These are phyloP conservation scores for Thalassophryne amazonica DNA, from an alignment of 2,797 vertebrate genomes.

Conservation along the genomic window DNA sequence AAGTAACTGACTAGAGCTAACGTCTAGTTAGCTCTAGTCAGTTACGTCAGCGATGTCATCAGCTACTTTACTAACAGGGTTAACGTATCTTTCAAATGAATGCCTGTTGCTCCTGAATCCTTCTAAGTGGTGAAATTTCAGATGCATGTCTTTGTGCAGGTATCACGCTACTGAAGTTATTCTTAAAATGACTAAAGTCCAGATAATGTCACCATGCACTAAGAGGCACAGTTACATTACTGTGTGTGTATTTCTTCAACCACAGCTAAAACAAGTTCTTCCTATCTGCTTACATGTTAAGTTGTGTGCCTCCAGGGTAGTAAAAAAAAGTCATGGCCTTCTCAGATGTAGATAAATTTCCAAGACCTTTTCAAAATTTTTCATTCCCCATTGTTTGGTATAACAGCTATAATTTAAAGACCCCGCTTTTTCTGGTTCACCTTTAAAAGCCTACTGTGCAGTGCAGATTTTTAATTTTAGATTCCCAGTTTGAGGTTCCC, in stretches of 20 bases:
- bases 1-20: too few relatives aligned
- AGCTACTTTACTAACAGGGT: not conserved
- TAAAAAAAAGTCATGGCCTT: constrained; percentile 1
- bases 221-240: constrained; percentile 8
- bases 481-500: constrained; percentile 12
- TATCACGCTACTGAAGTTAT: constrained; percentile 8
- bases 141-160: not conserved
- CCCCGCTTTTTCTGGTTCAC: constrained; percentile 10
- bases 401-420: constrained; percentile 27
- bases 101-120: constrained; percentile 13
- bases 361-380: constrained; percentile 28
- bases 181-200: constrained; percentile 8
- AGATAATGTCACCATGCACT: constrained; percentile 18
- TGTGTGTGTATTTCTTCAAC: not conserved
- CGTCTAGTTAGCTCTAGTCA: too few relatives aligned
- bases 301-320: not conserved
- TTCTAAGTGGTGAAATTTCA: constrained; percentile 14
- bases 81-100: constrained; percentile 1
- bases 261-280: not conserved
- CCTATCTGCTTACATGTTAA: not conserved
- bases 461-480: constrained; percentile 3
- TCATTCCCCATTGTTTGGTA: constrained; percentile 16
- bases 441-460: constrained; percentile 17
- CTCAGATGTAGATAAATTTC: constrained; percentile 16
- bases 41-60: too few relatives aligned